These are phyloP conservation scores for Danaus melanippus DNA, from an alignment of 1,140 invertebrate genomes.

Conservation along the genomic window DNA sequence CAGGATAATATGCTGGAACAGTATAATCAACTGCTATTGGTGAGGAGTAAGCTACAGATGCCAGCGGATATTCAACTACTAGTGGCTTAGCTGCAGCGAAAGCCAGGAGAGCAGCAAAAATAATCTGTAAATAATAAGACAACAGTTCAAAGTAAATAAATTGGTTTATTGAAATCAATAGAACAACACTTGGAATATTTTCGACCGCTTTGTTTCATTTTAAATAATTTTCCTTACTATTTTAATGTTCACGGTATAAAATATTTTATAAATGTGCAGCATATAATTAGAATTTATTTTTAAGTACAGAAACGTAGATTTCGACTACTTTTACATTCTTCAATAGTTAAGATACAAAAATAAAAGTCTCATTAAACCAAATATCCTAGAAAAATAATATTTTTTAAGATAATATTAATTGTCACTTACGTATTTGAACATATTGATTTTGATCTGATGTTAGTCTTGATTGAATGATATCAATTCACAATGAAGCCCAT, in stretches of 20 bases:
- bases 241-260: too few relatives aligned
- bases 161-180: too few relatives aligned
- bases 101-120: constrained; percentile 67
- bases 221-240: too few relatives aligned
- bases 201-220: too few relatives aligned
- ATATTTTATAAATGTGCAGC: too few relatives aligned
- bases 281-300: too few relatives aligned
- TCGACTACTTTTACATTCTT: too few relatives aligned
- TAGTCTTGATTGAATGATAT: constrained; percentile 6
- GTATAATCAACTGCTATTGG: constrained; percentile 53
- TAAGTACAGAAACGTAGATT: too few relatives aligned
- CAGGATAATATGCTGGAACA: constrained; percentile 41
- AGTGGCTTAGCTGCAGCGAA: constrained; percentile 67
- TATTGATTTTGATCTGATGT: constrained; percentile 21
- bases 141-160: constrained; percentile 12
- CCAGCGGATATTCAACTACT: constrained; percentile 51
- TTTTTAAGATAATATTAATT: constrained; percentile 16
- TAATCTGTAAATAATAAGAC: constrained; percentile 51
- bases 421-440: constrained; percentile 69
- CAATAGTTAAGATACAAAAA: background rate
- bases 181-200: too few relatives aligned
- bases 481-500: constrained; percentile 28
- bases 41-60: constrained; percentile 39
- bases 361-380: background rate
- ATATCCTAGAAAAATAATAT: constrained; percentile 8